A percentile compares a stretch with the other conserved stretches of the same genome.
Conservation (phyloP, 2,888 invertebrate species). For the Byasa hedistus region DNA sequence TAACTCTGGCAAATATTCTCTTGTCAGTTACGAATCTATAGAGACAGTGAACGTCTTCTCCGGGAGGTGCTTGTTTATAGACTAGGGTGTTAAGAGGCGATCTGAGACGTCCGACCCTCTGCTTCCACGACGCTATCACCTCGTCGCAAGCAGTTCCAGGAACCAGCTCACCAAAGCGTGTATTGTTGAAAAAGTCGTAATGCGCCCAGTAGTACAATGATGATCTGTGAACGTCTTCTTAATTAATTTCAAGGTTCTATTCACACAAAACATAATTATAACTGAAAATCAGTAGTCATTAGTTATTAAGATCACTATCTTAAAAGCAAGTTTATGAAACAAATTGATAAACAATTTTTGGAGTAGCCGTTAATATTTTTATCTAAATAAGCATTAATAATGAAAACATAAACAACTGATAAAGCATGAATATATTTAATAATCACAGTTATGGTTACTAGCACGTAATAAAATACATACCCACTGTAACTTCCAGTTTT, state of each 20-base stretch:
- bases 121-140: constrained; percentile 91
- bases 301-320: too few relatives aligned
- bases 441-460: background rate
- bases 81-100: constrained; percentile 93
- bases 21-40: constrained; percentile 92
- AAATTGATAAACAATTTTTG: too few relatives aligned
- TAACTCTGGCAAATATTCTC: constrained; percentile 88
- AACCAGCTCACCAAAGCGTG: constrained; percentile 90
- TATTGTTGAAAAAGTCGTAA: constrained; percentile 96
- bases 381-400: too few relatives aligned
- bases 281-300: too few relatives aligned
- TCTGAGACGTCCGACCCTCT: constrained; percentile 85
- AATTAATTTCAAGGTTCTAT: too few relatives aligned
- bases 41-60: constrained; percentile 88
- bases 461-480: constrained; percentile 55
- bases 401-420: too few relatives aligned
- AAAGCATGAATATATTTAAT: too few relatives aligned
- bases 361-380: too few relatives aligned
- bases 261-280: too few relatives aligned
- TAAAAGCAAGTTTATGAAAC: too few relatives aligned
- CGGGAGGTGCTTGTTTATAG: constrained; percentile 87
- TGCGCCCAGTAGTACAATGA: constrained; percentile 96
- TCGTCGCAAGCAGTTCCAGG: constrained; percentile 92
- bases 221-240: constrained; percentile 73
- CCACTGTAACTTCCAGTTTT: constrained; percentile 96